Conservation (phyloP, 2,797 vertebrate species). For the Novumbra hubbsi region DNA sequence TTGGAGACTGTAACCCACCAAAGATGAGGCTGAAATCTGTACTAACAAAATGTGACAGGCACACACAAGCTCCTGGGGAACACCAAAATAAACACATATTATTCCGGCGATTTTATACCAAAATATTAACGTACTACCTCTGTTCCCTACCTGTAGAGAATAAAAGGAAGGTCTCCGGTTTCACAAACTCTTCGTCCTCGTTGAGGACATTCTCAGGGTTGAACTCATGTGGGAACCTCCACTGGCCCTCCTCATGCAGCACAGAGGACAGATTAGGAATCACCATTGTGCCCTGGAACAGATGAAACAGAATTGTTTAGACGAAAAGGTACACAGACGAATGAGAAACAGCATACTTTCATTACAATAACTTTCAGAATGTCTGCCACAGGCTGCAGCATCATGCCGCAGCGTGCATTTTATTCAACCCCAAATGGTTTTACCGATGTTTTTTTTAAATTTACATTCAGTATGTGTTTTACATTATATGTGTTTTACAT, state of each 20-base stretch:
- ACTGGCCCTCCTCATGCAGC: constrained; percentile 35
- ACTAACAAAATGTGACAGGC: too few relatives aligned
- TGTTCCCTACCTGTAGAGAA: constrained; percentile 29
- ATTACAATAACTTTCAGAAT: neutral
- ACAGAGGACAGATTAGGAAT: constrained; percentile 39
- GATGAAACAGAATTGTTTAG: neutral
- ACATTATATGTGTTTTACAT: too few relatives aligned
- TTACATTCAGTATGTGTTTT: too few relatives aligned
- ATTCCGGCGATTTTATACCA: neutral
- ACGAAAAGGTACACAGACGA: neutral
- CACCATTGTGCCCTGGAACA: constrained; percentile 35
- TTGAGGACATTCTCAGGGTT: constrained; percentile 41
- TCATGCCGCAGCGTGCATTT: too few relatives aligned
- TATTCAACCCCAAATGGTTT: too few relatives aligned
- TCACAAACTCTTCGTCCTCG: constrained; percentile 28
- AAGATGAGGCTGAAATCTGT: constrained; percentile 2
- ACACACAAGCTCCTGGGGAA: neutral
- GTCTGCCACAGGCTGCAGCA: neutral
- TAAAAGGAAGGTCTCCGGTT: constrained; percentile 37
- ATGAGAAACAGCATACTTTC: neutral
- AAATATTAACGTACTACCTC: neutral
- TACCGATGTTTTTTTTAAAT: too few relatives aligned
- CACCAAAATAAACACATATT: neutral
- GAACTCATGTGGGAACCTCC: constrained; percentile 39
- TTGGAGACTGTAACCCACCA: neutral